Evolutionary conservation across 2,888 invertebrate genomes (phyloP).

Genomic region (Sinotaia quadrata): DNA sequence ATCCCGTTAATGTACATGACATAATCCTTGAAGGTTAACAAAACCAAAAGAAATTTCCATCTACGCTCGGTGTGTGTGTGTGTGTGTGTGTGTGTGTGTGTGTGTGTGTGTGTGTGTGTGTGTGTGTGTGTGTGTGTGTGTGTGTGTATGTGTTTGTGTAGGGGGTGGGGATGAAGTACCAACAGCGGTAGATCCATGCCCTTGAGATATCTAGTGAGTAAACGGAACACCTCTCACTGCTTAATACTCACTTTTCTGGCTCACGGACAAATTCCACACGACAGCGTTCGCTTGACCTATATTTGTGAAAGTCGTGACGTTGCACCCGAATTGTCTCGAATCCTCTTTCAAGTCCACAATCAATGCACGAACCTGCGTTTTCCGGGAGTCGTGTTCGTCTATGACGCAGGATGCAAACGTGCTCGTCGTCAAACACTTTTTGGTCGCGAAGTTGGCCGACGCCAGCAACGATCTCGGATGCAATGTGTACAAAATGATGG

Average conservation of each 20-base stretch:
- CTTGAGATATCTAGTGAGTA: too few relatives aligned
- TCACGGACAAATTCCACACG: neutral
- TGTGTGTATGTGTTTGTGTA: too few relatives aligned
- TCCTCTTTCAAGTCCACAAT: conserved; percentile 14
- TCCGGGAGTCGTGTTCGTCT: neutral
- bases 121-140: too few relatives aligned
- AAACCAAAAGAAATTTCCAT: neutral
- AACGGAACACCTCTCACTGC: too few relatives aligned
- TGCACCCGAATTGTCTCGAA: conserved; percentile 1
- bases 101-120: conserved; percentile 1
- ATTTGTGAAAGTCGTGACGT: neutral
- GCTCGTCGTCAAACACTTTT: conserved; percentile 13
- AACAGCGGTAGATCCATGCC: too few relatives aligned
- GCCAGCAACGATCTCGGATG: neutral
- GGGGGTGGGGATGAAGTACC: too few relatives aligned
- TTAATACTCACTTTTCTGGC: neutral
- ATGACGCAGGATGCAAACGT: conserved; percentile 11
- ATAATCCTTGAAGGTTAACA: too few relatives aligned
- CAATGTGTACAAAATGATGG: conserved; percentile 13
- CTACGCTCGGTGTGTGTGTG: neutral
- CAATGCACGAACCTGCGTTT: neutral
- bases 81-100: conserved; percentile 6
- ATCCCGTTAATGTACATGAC: too few relatives aligned
- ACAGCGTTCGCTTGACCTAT: too few relatives aligned
- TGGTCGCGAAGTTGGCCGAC: conserved; percentile 6